Conservation (phyloP, 2,113 vertebrate genomes). For the Natator depressus region DNA sequence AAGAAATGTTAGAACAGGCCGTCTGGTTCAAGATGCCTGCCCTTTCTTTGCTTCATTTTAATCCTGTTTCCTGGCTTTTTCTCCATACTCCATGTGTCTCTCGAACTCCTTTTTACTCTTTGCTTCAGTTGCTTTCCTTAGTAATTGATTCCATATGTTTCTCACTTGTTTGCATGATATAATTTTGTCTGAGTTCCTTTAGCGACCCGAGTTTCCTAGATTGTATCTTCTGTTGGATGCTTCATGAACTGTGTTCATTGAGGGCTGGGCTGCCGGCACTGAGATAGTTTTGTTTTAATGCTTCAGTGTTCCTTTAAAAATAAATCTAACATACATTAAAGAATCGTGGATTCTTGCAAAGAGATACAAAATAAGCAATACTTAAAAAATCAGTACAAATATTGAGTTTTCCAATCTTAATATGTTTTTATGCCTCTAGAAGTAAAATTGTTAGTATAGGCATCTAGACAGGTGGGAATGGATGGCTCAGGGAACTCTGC, state of each 20-base stretch:
- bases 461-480: background rate
- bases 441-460: background rate
- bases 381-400: constrained; percentile 10
- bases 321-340: background rate
- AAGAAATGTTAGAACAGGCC: constrained; percentile 20
- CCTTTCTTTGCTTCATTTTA: background rate
- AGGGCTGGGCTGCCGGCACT: constrained; percentile 24
- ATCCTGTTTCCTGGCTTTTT: background rate
- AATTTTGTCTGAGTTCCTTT: constrained; percentile 2
- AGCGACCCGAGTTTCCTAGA: constrained; percentile 20
- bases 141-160: constrained; percentile 49
- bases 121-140: constrained; percentile 18
- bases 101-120: constrained; percentile 1
- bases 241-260: constrained; percentile 19
- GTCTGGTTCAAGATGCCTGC: background rate
- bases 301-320: background rate
- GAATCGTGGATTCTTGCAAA: background rate
- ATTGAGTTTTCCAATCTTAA: background rate
- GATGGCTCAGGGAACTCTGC: constrained; percentile 6
- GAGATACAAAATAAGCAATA: background rate
- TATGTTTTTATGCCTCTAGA: background rate
- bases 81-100: background rate
- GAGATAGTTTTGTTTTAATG: background rate
- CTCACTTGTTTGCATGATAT: constrained; percentile 8
- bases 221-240: constrained; percentile 33